Percentiles rank a stretch among this genome's conserved stretches.
Evolutionary conservation across 2,888 invertebrate species (phyloP).

Genomic region (Lepeophtheirus nordmannii): DNA sequence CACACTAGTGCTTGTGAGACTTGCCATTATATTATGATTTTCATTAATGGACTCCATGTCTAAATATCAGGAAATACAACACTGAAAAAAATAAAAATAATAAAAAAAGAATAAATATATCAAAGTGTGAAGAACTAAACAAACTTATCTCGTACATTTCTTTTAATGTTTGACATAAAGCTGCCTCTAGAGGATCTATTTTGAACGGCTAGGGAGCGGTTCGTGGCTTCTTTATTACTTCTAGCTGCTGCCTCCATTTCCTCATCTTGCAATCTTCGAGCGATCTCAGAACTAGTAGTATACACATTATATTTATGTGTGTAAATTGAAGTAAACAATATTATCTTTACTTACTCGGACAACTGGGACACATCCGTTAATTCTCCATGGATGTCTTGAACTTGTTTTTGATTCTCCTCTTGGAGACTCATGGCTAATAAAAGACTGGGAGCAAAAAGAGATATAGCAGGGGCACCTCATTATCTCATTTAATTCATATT

Average conservation of each 20-base stretch:
- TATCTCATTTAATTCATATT: constrained; percentile 24
- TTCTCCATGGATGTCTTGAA: background rate
- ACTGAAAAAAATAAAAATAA: background rate
- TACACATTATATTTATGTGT: no score
- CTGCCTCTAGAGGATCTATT: background rate
- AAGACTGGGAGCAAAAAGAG: background rate
- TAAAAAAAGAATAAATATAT: background rate
- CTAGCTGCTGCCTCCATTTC: background rate
- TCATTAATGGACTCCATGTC: background rate
- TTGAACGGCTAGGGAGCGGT: background rate
- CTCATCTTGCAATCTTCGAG: background rate
- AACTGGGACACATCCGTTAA: background rate
- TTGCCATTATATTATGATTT: background rate
- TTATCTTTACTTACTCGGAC: background rate
- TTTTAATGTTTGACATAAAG: background rate
- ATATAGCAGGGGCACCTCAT: background rate
- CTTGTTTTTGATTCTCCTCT: background rate
- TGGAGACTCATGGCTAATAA: background rate
- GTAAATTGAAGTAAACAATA: no score
- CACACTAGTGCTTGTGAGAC: no score
- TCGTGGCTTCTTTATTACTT: background rate
- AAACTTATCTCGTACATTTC: no score
- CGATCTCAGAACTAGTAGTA: background rate
- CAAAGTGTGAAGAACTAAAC: no score
- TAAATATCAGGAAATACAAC: no score